A percentile compares a stretch with the other conserved stretches of the same genome.
Evolutionary conservation across 2,113 vertebrate species (phyloP).

Genomic region (Odocoileus virginianus): DNA sequence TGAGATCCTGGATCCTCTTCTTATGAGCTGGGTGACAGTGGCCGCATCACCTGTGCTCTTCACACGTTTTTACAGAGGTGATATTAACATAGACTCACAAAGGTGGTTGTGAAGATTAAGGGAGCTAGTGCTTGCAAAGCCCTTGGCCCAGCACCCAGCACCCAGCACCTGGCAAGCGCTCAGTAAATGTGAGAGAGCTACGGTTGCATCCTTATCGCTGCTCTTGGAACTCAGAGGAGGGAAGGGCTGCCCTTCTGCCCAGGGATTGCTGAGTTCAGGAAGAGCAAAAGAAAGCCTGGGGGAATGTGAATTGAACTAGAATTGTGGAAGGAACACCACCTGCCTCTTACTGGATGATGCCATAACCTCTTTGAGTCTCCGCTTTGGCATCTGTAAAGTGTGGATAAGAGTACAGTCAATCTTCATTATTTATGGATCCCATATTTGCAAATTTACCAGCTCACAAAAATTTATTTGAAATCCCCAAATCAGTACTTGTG

Average conservation of each 20-base stretch:
- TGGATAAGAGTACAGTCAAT: not conserved
- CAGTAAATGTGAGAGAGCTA: not conserved
- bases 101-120: not conserved
- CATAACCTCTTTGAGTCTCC: not conserved
- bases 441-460: not conserved
- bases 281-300: not conserved
- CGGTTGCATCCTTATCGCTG: accelerated
- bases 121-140: not conserved
- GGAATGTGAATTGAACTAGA: not conserved
- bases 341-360: not conserved
- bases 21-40: not conserved
- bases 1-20: not conserved
- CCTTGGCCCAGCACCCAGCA: not conserved
- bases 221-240: not conserved
- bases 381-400: not conserved
- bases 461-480: not conserved
- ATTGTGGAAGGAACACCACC: not conserved
- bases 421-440: not conserved
- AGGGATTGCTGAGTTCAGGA: not conserved
- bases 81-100: not conserved
- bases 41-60: not conserved
- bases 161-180: too few relatives aligned
- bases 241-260: not conserved
- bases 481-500: not conserved
- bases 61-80: too few relatives aligned